Base-by-base conservation (phyloP, 2,888 invertebrate genomes). In the Amiota communis region DNA sequence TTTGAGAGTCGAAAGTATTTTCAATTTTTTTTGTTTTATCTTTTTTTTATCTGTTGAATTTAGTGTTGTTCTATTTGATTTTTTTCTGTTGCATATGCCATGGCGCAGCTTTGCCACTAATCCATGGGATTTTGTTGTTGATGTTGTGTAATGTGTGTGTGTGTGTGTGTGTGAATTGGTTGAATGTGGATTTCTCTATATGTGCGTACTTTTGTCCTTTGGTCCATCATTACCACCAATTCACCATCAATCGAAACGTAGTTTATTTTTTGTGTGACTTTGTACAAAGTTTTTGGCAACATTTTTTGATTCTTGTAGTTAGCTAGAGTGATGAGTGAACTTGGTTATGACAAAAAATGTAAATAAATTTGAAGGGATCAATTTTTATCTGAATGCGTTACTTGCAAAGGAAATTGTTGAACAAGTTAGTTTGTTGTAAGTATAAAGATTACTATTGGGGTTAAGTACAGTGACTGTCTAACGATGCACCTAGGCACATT, bases 321-420 rank as follows among this genome's bases (percentile, higher is more conserved):
- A n/a, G 23, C 23, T 23, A 36, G 36, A 36, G 36, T 36, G 36
- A 36, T 36, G 36, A 23, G 23, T 23, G 23, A 36, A 36, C 0
- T 36, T 36, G 2, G 3, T 23, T 3, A 23, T 23, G 23, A 23
- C 1, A 3, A 23, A 23, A 23, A 23, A 23, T 23, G 23, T 1
- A 36, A 6, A 36, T 6, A 36, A 36, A 36, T 36, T 36, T 36
- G 36, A 36, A 36, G 36, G 4, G 36, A 6, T 36, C 2, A 36
- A 36, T 36, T 36, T 36, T 36, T 36, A 4, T 36, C 6, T 6
- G 3, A 23, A 3, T 36, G 23, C 23, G 6, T 36, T 6, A 36
- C 36, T 36, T 36, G 64, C 65, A 65, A 59, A 57, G 67, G 59
- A 72, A 72, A 72, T 72, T 67, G 72, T 61, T 67, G 68, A 68